These are phyloP conservation scores for Diplolepis rosae DNA, from an alignment of 2,888 invertebrate genomes.

Conservation along the genomic window DNA sequence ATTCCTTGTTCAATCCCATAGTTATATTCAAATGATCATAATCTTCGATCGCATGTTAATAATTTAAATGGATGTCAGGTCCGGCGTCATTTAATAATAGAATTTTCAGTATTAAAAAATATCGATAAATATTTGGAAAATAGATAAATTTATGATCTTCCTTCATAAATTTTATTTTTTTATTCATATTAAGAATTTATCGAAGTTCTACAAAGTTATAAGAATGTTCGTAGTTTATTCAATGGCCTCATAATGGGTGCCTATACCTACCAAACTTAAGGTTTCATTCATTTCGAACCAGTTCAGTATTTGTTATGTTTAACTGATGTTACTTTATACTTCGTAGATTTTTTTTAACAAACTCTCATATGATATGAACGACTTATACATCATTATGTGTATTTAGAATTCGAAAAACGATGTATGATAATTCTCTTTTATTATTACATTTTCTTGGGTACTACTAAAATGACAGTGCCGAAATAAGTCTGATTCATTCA, in stretches of 20 bases:
- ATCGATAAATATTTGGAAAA: background rate
- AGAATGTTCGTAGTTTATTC: background rate
- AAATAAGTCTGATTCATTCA: conserved; percentile 57
- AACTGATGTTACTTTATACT: conserved; percentile 60
- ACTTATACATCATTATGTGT: background rate
- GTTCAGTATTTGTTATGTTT: conserved; percentile 42
- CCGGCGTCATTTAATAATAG: background rate
- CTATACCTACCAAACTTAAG: background rate
- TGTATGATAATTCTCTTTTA: background rate
- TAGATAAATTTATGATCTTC: background rate
- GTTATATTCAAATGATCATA: conserved; percentile 81
- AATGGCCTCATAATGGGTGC: background rate
- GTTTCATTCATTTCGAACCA: background rate
- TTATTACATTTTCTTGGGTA: conserved; percentile 57
- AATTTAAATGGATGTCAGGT: background rate
- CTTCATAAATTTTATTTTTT: background rate
- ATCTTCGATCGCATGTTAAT: background rate
- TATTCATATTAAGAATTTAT: background rate
- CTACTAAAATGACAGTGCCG: conserved; percentile 53
- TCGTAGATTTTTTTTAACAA: conserved; percentile 47
- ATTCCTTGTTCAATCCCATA: conserved; percentile 86
- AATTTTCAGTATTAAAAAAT: background rate
- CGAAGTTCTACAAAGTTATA: background rate
- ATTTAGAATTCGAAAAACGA: conserved; percentile 51
- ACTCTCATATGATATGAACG: conserved; percentile 31